Evolutionary conservation across 2,888 invertebrate species (phyloP), one percentile per base, ranked within the genome.

Genomic region (Agonopterix alstromeriana): DNA sequence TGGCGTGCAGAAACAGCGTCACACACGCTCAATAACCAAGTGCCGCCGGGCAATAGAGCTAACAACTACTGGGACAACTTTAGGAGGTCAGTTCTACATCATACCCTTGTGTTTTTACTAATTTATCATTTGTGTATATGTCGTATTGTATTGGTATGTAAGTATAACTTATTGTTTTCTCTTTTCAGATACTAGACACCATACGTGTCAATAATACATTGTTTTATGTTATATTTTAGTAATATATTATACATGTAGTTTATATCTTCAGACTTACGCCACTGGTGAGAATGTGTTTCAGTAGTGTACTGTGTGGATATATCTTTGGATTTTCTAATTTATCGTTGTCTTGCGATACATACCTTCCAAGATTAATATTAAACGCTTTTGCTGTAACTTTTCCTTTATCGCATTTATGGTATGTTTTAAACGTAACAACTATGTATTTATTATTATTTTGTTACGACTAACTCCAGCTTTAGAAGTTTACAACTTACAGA

Each of bases 1-100:
- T 88, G 87, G 88, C 80, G 88, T 1, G 78, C 70, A 0, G 88
- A 86, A 48, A 82, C 76, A 0, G 86, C 83, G 11, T 84, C 87
- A 60, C 91, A 88, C 58, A 92, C 94, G 0, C 89, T 97, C 43
- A 97, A 97, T 80, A 97, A 97, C 78, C 96, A 97, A 87, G 96
- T 97, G 48, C 94, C 96, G 40, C 97, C 97, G 36, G 96, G 97
- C 35, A 96, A 95, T 79, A 90, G 97, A 57, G 96, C 96, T 49
- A 97, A 97, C 79, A 97, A 97, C 84, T 97, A 97, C 81, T 97
- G 96, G 96, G 97, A 97, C 75, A 97, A 97, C 83, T 97, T 97
- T 78, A 90, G 96, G 87, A 96, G 96, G 96, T 95, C 93, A 53
- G 48, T 48, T 9, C n/a, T n/a, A 10, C 3, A 10, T n/a, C n/a